Base-by-base conservation (phyloP, 37 sponge, comb jelly and placozoan genomes). In the Theonella swinhoei region DNA sequence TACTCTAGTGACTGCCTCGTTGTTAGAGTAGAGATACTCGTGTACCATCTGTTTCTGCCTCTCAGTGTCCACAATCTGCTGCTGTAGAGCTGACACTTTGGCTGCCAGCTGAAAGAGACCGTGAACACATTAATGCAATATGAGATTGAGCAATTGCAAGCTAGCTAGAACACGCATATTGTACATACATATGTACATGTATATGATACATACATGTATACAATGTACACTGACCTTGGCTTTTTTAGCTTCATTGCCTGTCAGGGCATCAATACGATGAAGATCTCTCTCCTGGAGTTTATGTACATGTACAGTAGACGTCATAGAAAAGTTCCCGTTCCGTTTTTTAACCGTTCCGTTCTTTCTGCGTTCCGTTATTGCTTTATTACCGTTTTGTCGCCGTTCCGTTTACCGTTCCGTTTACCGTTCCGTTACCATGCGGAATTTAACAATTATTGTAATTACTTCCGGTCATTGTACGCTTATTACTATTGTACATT, bases 11-110 rank as follows among this genome's bases (percentile, higher is more conserved):
- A 93, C 61, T 26, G 86, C 61, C 71, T 93, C 90, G 22, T 82
- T 89, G 83, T 93, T 93, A 32, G 72, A 62, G 60, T 61, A 79
- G 19, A 93, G 87, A 9, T 68, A 59, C 36, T 89, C 80, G 26
- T 82, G 75, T n/a, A 89, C 31, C 0, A 68, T 47, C 70, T 77
- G 61, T 67, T 81, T 77, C 69, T 89, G 64, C 26, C 78, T 7
- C 76, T 80, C 66, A 0, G 81, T 74, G 33, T 84, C 68, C 20
- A 1, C 43, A 30, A 88, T 8, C 39, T 81, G 86, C 14, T 3
- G 29, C 25, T 66, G 85, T 23, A 80, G 72, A 17, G 41, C 47
- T 2, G 47, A 80, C 59, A 88, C 7, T 62, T 80, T 70, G 58
- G 75, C 71, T 74, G 42, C 34, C 36, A 72, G 32, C 87, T 87